Evolutionary conservation across 2,888 invertebrate species (phyloP), one percentile per base, ranked within the genome.

Genomic region (Synanthedon tipuliformis): DNA sequence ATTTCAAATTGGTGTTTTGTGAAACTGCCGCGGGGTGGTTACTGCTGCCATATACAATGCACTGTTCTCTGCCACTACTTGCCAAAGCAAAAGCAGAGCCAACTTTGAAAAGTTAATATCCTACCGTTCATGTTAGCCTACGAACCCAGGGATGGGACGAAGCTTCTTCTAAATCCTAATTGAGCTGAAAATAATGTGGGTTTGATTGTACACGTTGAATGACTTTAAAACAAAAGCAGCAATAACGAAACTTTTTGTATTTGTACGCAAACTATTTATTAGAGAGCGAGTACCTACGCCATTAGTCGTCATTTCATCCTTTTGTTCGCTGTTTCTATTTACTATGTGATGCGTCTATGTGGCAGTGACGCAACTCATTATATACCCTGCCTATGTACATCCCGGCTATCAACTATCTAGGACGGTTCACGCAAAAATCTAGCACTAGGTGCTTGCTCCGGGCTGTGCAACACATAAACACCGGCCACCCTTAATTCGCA

Each of bases 401-500:
- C 50, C 48, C 27, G 62, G 64, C 71, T 68, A 77, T 73, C 70
- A 68, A 68, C 74, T 83, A 86, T 83, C 85, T 85, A 84, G 85
- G 78, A 84, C 81, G 75, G 74, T 75, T 73, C 77, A 83, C 80
- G 82, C 85, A 85, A 85, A 85, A 85, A 84, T 81, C 83, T 85
- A 83, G 85, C 64, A 63, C 81, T 84, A 83, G 84, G 84, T 82
- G 81, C 69, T 79, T 79, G 78, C 75, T 75, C 80, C 76, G 73
- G 65, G 57, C 68, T 63, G 62, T 59, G 59, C 58, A 34, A 51
- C 65, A 62, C 64, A 65, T 58, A 56, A 56, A 34, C 57, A 48
- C 59, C 54, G 27, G 34, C 48, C 55, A 56, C 62, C 48, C 45
- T 50, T 58, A 56, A 57, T 59, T 54, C 53, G 34, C 63, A 59